Base-by-base conservation (phyloP, 2,888 invertebrate genomes). In the Seira sanloemensis region DNA sequence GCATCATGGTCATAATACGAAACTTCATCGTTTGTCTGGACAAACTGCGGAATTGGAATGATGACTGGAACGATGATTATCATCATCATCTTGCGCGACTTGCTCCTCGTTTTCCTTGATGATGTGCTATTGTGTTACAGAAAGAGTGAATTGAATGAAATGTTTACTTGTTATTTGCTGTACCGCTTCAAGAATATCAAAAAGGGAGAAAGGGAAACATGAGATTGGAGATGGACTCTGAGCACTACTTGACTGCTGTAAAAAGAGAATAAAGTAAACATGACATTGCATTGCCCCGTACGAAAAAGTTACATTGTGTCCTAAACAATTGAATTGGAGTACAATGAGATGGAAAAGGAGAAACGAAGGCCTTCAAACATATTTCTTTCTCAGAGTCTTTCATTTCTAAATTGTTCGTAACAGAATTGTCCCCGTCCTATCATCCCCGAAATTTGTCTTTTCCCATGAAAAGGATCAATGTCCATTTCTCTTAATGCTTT, bases 81-180 rank as follows among this genome's bases (percentile, higher is more conserved):
- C n/a, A 50, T 50, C 50, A 50, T 50, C 50, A 50, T 50, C 50
- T 50, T 50, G 50, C n/a, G 12, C n/a, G n/a, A n/a, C n/a, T 50
- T n/a, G 50, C n/a, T 50, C n/a, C 16, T 50, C 50, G 50, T 50
- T 50, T 50, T 50, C 50, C 5, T 50, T 50, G 50, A 50, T 50
- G 50, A 50, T 18, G 50, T 12, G 12, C 50, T n/a, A 50, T 50
- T 50, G 50, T 50, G 50, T 50, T 50, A n/a, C 50, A 50, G n/a
- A n/a, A n/a, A 50, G 50, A 50, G 50, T 50, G 50, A 50, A 50
- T 50, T 50, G 50, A 50, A 50, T 50, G 50, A 50, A 50, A 50
- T 50, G 50, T 50, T 50, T 50, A 50, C 50, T 18, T 50, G 50
- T 50, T 7, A 50, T 18, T 37, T 37, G 12, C 16, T 50, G 2